Evolutionary conservation across 1,140 invertebrate genomes (phyloP).

Genomic region (Periplaneta americana): DNA sequence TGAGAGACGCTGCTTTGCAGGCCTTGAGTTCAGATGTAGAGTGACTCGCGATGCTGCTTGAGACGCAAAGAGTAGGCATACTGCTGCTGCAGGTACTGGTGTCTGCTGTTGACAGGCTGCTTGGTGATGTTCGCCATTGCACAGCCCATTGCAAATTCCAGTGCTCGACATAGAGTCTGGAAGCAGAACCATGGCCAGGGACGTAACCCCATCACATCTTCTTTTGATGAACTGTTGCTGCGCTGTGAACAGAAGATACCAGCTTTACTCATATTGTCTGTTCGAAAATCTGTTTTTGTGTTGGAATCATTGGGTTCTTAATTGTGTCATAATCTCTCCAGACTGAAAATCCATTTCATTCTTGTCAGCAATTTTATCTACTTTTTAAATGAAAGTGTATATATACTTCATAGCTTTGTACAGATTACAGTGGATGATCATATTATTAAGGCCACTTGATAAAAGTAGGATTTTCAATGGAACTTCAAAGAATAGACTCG

Average conservation of each 20-base stretch:
- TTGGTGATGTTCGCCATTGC: constrained; percentile 56
- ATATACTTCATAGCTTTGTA: no score
- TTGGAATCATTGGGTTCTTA: no score
- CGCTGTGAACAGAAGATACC: neutral
- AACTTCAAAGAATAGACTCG: no score
- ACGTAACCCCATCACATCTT: constrained; percentile 3
- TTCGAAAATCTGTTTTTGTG: no score
- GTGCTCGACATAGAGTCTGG: constrained; percentile 44
- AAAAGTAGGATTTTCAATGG: no score
- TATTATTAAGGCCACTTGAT: no score
- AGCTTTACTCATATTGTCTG: no score
- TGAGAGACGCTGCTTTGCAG: neutral
- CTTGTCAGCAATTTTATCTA: no score
- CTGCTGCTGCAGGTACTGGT: constrained; percentile 43
- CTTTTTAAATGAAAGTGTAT: no score
- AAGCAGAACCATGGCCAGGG: constrained; percentile 50
- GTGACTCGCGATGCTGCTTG: constrained; percentile 38
- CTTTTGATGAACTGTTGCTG: neutral
- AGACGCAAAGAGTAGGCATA: constrained; percentile 42
- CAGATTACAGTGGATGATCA: no score
- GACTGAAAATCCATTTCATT: no score
- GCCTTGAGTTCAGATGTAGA: constrained; percentile 35
- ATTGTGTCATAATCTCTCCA: no score
- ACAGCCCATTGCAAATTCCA: constrained; percentile 50
- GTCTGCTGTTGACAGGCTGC: constrained; percentile 47